phyloP scores from a whole-genome alignment of 1,140 invertebrate species.

The Bombus sibiricus region DNA sequence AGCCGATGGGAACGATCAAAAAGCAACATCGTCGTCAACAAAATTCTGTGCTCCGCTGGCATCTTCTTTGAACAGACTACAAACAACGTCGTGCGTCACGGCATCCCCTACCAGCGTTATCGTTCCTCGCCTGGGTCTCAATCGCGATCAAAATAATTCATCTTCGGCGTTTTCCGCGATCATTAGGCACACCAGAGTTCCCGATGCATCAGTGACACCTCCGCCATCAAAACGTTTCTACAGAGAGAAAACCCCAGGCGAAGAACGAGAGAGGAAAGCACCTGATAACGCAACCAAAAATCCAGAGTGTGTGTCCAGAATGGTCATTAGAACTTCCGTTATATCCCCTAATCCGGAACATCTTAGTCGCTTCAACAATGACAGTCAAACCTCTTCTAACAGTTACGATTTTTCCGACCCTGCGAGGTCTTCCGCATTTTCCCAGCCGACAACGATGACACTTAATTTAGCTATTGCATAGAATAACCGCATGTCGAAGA shows the following conservation, averaged over 20 bases:
- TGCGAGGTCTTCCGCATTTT: constrained; percentile 71
- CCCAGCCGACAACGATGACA: constrained; percentile 70
- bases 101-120: constrained; percentile 79
- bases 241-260: constrained; percentile 47
- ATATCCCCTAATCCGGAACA: constrained; percentile 85
- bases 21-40: constrained; percentile 46
- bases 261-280: constrained; percentile 37
- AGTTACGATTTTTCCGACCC: constrained; percentile 72
- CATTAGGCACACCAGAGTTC: constrained; percentile 74
- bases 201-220: not conserved
- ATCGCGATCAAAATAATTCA: constrained; percentile 55
- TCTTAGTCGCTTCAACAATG: constrained; percentile 59
- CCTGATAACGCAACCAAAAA: constrained; percentile 23
- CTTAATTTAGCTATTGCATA: constrained; percentile 75
- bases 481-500: not conserved
- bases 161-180: constrained; percentile 78
- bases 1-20: constrained; percentile 68
- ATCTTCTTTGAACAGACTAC: constrained; percentile 50
- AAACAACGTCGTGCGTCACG: constrained; percentile 60
- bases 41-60: constrained; percentile 73
- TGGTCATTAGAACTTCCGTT: constrained; percentile 83
- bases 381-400: constrained; percentile 45
- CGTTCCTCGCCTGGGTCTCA: constrained; percentile 72
- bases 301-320: constrained; percentile 71
- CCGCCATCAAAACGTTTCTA: constrained; percentile 61